Conservation (phyloP, 2,888 invertebrate species). For the Acrobasis consociella region DNA sequence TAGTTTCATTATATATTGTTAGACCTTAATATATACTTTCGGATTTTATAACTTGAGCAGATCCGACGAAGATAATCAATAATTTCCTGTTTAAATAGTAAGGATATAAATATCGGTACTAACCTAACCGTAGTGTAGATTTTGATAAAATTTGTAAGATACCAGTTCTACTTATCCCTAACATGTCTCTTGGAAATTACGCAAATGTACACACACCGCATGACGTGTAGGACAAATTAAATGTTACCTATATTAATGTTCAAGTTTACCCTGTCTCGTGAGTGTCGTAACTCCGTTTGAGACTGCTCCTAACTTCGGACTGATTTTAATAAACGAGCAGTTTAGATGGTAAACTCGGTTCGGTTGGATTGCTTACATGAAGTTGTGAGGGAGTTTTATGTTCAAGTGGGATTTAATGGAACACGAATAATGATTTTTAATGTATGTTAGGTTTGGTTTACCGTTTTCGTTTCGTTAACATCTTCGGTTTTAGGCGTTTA, state of each 20-base stretch:
- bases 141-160: background rate
- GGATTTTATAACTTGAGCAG: no score
- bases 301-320: constrained; percentile 36
- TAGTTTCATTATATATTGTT: no score
- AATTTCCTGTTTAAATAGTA: no score
- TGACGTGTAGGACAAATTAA: no score
- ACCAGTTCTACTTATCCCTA: background rate
- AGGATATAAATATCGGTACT: no score
- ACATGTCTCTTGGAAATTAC: constrained; percentile 22
- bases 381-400: background rate
- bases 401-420: background rate
- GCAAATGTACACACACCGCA: constrained; percentile 25
- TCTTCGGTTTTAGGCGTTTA: no score
- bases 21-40: no score
- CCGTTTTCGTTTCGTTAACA: no score
- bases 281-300: constrained; percentile 33
- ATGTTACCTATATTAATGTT: constrained; percentile 34
- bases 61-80: no score
- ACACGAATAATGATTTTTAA: no score
- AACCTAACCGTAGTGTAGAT: no score
- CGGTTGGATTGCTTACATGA: background rate
- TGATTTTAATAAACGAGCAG: constrained; percentile 45
- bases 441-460: no score
- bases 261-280: constrained; percentile 37
- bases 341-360: constrained; percentile 30